These are phyloP conservation scores for Pristionchus maxplancki DNA, from an alignment of 2,888 invertebrate species.

Conservation along the genomic window DNA sequence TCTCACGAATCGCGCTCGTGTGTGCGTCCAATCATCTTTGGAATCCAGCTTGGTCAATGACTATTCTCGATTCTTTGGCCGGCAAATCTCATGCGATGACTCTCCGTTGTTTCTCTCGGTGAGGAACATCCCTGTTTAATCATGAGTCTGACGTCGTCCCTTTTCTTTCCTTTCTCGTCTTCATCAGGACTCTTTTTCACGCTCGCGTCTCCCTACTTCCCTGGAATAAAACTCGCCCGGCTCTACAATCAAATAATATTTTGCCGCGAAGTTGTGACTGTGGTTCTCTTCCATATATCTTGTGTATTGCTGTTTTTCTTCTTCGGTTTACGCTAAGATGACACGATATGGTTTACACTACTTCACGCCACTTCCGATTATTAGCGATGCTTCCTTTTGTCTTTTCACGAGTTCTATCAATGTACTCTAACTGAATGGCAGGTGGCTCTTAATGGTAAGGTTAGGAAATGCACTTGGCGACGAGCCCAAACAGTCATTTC, in stretches of 20 bases:
- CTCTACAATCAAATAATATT: neutral
- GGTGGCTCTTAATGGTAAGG: neutral
- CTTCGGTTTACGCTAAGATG: neutral
- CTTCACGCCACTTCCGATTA: constrained; percentile 17
- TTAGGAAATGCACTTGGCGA: neutral
- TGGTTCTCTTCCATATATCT: neutral
- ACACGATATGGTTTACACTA: constrained; percentile 1
- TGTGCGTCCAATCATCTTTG: neutral
- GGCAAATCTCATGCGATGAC: neutral
- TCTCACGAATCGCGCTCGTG: neutral
- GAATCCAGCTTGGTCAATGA: neutral
- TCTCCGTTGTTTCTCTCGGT: neutral
- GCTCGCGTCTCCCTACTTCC: neutral
- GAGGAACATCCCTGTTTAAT: constrained; percentile 25
- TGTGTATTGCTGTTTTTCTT: neutral
- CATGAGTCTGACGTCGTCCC: neutral
- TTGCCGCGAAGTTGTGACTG: neutral
- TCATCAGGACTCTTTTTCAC: constrained; percentile 41
- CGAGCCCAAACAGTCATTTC: neutral
- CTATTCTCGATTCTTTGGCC: neutral
- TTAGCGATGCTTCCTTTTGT: neutral
- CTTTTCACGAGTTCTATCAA: neutral
- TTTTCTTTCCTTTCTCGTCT: neutral
- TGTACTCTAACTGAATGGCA: constrained; percentile 18
- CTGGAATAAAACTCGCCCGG: neutral